phyloP scores from a whole-genome alignment of 2,888 invertebrate species.

The Apamea crenata region DNA sequence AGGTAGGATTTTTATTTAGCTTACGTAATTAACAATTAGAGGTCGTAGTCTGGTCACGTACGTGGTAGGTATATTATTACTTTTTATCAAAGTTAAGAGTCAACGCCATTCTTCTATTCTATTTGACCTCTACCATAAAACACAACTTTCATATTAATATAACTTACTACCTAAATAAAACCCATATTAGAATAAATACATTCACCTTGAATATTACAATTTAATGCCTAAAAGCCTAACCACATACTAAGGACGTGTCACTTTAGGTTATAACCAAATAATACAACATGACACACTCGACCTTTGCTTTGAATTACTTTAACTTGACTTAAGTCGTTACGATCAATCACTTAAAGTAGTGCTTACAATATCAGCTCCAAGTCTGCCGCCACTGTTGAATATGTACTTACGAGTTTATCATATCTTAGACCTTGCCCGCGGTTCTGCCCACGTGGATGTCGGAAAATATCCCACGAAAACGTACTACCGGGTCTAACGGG shows the following conservation, averaged over 20 bases:
- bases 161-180: neutral
- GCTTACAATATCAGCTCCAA: neutral
- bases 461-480: too few relatives aligned
- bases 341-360: conserved; percentile 31
- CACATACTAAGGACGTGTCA: neutral
- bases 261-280: conserved; percentile 24
- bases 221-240: neutral
- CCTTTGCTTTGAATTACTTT: conserved; percentile 27
- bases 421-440: too few relatives aligned
- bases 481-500: too few relatives aligned
- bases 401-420: neutral
- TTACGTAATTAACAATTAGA: neutral
- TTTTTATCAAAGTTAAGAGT: neutral
- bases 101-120: too few relatives aligned
- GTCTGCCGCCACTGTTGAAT: neutral
- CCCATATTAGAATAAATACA: conserved; percentile 7
- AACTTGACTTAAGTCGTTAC: conserved; percentile 10
- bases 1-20: neutral
- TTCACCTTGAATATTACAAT: neutral
- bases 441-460: too few relatives aligned
- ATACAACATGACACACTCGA: conserved; percentile 21
- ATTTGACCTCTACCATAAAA: conserved; percentile 1
- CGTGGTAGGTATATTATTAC: neutral
- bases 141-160: conserved; percentile 1
- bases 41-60: neutral